Conservation (phyloP, 2,888 invertebrate genomes). For the Agrochola macilenta region DNA sequence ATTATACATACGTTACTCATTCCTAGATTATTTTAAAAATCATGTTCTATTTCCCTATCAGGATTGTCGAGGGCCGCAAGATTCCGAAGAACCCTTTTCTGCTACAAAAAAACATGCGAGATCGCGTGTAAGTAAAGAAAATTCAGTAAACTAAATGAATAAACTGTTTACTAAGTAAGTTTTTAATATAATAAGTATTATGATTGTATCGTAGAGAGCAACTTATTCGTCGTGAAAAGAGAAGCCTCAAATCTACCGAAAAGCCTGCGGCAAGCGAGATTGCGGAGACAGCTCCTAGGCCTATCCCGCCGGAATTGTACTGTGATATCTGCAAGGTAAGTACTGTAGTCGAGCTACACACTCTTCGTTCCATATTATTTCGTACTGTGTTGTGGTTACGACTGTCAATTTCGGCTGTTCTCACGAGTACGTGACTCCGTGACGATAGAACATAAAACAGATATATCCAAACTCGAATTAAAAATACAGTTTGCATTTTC, state of each 20-base stretch:
- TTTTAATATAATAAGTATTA: background rate
- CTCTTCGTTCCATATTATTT: background rate
- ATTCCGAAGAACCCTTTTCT: slow-evolving; percentile 80
- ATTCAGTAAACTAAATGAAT: background rate
- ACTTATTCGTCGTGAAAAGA: slow-evolving; percentile 84
- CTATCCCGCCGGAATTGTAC: slow-evolving; percentile 74
- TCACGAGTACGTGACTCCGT: background rate
- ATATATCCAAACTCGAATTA: background rate
- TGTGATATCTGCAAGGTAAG: slow-evolving; percentile 85
- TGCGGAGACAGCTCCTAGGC: slow-evolving; percentile 51
- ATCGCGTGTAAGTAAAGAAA: slow-evolving; percentile 76
- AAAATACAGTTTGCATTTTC: background rate
- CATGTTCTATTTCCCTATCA: slow-evolving; percentile 57
- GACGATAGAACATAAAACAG: background rate
- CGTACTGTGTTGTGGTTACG: background rate
- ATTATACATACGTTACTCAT: background rate
- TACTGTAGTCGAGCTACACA: background rate
- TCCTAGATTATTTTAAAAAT: slow-evolving; percentile 5
- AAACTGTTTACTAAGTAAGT: no score
- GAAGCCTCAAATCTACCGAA: slow-evolving; percentile 61
- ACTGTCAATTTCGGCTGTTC: background rate
- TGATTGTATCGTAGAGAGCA: slow-evolving; percentile 70
- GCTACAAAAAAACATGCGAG: slow-evolving; percentile 74
- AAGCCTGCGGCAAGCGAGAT: slow-evolving; percentile 47
- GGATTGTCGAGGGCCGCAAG: slow-evolving; percentile 83